phyloP scores from a whole-genome alignment of 1,140 invertebrate genomes.

The Potamilus streckersoni region DNA sequence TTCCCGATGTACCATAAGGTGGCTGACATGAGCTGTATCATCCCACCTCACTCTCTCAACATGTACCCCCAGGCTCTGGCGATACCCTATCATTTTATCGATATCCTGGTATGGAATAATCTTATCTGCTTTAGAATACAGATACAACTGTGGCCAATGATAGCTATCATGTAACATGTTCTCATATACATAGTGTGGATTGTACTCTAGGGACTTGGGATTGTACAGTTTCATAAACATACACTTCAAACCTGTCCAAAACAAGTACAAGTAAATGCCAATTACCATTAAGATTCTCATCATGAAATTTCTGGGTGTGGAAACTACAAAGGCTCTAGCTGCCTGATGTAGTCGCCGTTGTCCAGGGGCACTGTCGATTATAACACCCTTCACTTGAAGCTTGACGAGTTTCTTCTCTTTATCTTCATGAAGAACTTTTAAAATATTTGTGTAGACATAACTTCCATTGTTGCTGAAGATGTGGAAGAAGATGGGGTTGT shows the following conservation, averaged over 20 bases:
- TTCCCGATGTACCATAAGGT: conserved; percentile 72
- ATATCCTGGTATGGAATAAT: conserved; percentile 70
- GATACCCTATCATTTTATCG: conserved; percentile 65
- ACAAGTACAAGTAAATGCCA: conserved; percentile 39
- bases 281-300: conserved; percentile 50
- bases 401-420: conserved; percentile 47
- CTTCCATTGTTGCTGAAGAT: conserved; percentile 85
- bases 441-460: conserved; percentile 51
- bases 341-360: conserved; percentile 73
- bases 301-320: conserved; percentile 62
- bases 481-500: conserved; percentile 82
- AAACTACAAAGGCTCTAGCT: conserved; percentile 71
- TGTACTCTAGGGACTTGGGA: conserved; percentile 20
- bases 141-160: conserved; percentile 78
- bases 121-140: conserved; percentile 80
- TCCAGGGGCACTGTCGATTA: conserved; percentile 82
- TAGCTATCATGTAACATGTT: conserved; percentile 67
- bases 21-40: conserved; percentile 79
- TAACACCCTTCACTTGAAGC: conserved; percentile 76
- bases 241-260: conserved; percentile 28
- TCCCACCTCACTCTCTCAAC: conserved; percentile 76
- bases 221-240: conserved; percentile 18
- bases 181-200: conserved; percentile 40
- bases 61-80: conserved; percentile 73
- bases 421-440: conserved; percentile 46